Percentiles rank a stretch among this genome's conserved stretches.
Evolutionary conservation across 2,113 vertebrate species (phyloP).

Genomic region (Chaenocephalus aceratus): DNA sequence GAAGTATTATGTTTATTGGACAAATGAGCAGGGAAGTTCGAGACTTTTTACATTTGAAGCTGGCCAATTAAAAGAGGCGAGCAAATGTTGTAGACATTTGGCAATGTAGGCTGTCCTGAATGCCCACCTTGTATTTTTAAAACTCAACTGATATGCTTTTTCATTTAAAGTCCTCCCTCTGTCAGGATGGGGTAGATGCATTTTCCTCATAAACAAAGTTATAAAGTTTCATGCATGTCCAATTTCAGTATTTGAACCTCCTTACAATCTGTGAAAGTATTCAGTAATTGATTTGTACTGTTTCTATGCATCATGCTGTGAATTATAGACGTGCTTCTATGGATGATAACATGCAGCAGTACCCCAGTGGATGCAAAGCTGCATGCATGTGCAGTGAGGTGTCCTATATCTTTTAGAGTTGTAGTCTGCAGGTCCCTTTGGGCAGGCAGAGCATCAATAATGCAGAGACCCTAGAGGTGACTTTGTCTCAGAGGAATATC

Average conservation of each 20-base stretch:
- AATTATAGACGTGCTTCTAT: background rate
- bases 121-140: background rate
- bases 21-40: background rate
- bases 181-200: slow-evolving; percentile 21
- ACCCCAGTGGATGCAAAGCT: slow-evolving; percentile 10
- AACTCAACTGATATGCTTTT: background rate
- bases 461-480: slow-evolving; percentile 60
- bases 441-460: slow-evolving; percentile 61
- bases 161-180: background rate
- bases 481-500: slow-evolving; percentile 53
- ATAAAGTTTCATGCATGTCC: background rate
- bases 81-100: background rate
- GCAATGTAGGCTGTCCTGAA: background rate
- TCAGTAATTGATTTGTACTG: slow-evolving; percentile 4
- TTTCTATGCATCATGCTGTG: background rate
- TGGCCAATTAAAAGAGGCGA: background rate
- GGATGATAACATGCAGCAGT: slow-evolving; percentile 5
- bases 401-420: slow-evolving; percentile 55
- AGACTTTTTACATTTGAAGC: background rate
- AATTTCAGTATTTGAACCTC: background rate
- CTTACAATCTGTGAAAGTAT: background rate
- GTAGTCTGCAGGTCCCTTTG: slow-evolving; percentile 28
- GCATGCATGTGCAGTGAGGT: slow-evolving; percentile 1
- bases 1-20: background rate
- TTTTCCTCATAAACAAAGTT: slow-evolving; percentile 11